Percentiles rank a stretch among this genome's conserved stretches.
Evolutionary conservation across 2,797 vertebrate species (phyloP).

Genomic region (Chelmon rostratus): DNA sequence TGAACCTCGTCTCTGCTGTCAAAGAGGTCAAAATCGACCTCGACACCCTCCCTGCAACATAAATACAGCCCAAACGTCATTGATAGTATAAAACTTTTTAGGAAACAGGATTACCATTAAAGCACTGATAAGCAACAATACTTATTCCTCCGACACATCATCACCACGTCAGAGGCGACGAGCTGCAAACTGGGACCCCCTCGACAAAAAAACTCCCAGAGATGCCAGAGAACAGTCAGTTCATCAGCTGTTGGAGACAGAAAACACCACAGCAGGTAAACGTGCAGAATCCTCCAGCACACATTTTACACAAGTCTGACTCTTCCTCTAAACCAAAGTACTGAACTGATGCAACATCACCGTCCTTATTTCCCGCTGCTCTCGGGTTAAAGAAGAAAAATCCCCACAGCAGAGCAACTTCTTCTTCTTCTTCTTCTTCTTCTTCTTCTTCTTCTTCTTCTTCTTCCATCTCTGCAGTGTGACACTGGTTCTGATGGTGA

Average conservation of each 20-base stretch:
- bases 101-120: too few relatives aligned
- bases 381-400: neutral
- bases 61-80: too few relatives aligned
- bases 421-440: neutral
- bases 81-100: too few relatives aligned
- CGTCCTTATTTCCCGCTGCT: neutral
- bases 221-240: neutral
- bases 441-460: neutral
- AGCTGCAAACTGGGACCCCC: neutral
- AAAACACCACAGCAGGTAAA: neutral
- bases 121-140: too few relatives aligned
- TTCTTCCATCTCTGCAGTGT: neutral
- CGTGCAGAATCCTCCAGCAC: neutral
- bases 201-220: neutral
- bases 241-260: neutral
- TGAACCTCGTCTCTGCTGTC: too few relatives aligned
- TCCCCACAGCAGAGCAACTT: neutral
- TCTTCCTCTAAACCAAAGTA: neutral
- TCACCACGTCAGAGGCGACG: neutral
- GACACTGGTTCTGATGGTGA: constrained; percentile 1
- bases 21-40: too few relatives aligned
- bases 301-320: neutral
- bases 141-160: neutral
- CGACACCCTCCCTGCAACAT: too few relatives aligned
- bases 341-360: neutral